These are phyloP conservation scores for Bombus confusus DNA, from an alignment of 1,140 invertebrate species.

Conservation along the genomic window DNA sequence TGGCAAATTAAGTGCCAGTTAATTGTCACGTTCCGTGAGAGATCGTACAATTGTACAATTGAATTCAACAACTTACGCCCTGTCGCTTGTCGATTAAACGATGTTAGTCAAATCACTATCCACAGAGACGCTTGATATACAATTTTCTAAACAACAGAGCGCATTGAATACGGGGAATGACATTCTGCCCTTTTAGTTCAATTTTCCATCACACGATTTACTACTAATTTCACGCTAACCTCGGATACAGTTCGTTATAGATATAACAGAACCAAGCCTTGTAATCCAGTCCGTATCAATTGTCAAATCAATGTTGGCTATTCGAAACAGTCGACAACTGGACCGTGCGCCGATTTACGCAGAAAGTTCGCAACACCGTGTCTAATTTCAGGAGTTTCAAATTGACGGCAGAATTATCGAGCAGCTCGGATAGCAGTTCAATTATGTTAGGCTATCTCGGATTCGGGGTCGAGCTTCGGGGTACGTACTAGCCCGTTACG, in stretches of 20 bases:
- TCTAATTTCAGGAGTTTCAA: conserved; percentile 21
- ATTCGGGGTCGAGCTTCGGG: background rate
- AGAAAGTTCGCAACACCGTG: conserved; percentile 18
- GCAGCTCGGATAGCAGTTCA: conserved; percentile 29
- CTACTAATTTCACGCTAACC: too few relatives aligned
- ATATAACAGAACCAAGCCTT: background rate
- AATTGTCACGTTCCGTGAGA: too few relatives aligned
- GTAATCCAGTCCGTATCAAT: conserved; percentile 11
- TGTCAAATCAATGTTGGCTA: conserved; percentile 10
- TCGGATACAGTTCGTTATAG: too few relatives aligned
- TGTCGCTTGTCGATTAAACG: too few relatives aligned
- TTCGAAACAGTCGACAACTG: background rate
- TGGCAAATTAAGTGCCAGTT: too few relatives aligned
- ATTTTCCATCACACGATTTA: too few relatives aligned
- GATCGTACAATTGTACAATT: too few relatives aligned
- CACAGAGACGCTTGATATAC: too few relatives aligned
- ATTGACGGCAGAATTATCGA: conserved; percentile 47
- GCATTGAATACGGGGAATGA: background rate
- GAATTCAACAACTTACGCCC: too few relatives aligned
- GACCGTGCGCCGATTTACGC: background rate
- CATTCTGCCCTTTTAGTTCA: background rate
- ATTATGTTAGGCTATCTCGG: conserved; percentile 41
- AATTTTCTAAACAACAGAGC: too few relatives aligned
- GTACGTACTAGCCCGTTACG: conserved; percentile 22
- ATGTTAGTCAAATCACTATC: too few relatives aligned